These are phyloP conservation scores for Hesperia comma DNA, from an alignment of 2,888 invertebrate genomes.

Conservation along the genomic window DNA sequence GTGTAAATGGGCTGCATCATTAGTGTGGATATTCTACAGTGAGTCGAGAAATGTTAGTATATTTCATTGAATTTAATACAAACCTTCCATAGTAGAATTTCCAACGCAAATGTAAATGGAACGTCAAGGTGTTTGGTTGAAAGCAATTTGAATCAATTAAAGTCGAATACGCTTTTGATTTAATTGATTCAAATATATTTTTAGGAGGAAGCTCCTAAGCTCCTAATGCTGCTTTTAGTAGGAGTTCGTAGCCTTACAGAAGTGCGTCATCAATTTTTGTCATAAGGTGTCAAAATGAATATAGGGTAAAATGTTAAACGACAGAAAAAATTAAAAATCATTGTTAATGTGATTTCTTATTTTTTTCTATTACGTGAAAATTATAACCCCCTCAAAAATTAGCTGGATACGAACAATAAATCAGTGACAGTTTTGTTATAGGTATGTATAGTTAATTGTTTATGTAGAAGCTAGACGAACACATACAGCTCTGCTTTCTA, in stretches of 20 bases:
- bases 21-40: constrained; percentile 33
- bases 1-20: constrained; percentile 35
- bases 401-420: too few species aligned
- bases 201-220: constrained; percentile 42
- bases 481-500: constrained; percentile 24
- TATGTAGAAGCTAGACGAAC: background rate
- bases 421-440: background rate
- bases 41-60: constrained; percentile 30
- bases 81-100: constrained; percentile 14
- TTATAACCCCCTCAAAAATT: too few species aligned
- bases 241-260: too few species aligned
- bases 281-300: too few species aligned
- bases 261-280: too few species aligned
- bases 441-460: background rate
- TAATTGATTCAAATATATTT: constrained; percentile 65
- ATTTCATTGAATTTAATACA: constrained; percentile 35
- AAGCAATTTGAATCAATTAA: constrained; percentile 54
- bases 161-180: constrained; percentile 53
- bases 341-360: too few species aligned
- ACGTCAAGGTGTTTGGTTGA: constrained; percentile 15
- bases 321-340: too few species aligned
- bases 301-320: too few species aligned
- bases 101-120: constrained; percentile 20
- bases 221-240: too few species aligned
- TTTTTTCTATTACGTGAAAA: too few species aligned